A percentile compares a stretch with the other conserved stretches of the same genome.
These are phyloP conservation scores for Oeneis ivallda DNA, from an alignment of 2,888 invertebrate species.

Conservation along the genomic window DNA sequence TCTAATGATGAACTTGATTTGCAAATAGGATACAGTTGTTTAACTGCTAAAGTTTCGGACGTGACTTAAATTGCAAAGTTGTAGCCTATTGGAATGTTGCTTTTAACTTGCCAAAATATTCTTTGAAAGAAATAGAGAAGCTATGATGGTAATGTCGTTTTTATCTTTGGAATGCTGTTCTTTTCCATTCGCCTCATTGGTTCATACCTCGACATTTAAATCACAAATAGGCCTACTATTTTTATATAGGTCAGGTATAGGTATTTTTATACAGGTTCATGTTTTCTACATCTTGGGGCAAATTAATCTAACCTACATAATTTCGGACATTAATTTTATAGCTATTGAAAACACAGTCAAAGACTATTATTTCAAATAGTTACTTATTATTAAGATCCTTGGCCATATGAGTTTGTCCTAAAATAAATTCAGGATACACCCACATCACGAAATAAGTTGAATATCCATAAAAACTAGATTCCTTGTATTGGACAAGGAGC, in stretches of 20 bases:
- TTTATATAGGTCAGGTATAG: not conserved
- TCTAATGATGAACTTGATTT: slow-evolving; percentile 20
- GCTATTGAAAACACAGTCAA: too few species aligned
- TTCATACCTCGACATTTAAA: not conserved
- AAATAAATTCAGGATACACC: slow-evolving; percentile 2
- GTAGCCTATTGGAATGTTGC: not conserved
- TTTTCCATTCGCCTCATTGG: not conserved
- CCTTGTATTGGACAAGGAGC: not conserved
- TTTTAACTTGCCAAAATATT: not conserved
- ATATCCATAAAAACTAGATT: slow-evolving; percentile 27
- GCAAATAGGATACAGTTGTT: slow-evolving; percentile 22
- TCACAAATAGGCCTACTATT: not conserved
- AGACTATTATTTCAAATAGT: not conserved
- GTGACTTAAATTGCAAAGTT: slow-evolving; percentile 9
- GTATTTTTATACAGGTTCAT: too few species aligned
- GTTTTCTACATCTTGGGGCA: not conserved
- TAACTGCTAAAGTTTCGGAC: slow-evolving; percentile 5
- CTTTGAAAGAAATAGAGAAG: not conserved
- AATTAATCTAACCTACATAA: too few species aligned
- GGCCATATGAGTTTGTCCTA: not conserved
- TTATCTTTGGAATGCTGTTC: not conserved
- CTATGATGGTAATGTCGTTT: not conserved
- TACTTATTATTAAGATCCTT: not conserved
- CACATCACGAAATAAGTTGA: not conserved
- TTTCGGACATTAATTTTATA: too few species aligned